Conservation (phyloP, 2,113 vertebrate genomes). For the Malurus cyaneus region DNA sequence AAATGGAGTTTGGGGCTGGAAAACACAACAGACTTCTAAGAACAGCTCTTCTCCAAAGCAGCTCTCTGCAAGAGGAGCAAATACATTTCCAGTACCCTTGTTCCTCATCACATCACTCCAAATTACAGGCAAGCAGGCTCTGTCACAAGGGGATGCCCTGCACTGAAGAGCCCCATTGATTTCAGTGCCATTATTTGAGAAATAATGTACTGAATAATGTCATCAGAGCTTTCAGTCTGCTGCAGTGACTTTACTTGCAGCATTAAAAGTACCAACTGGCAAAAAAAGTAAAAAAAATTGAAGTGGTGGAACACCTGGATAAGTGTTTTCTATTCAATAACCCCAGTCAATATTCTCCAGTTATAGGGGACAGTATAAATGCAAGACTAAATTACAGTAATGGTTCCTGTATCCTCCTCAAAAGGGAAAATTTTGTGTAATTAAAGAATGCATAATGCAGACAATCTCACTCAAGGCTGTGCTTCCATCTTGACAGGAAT, state of each 20-base stretch:
- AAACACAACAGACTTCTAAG: not conserved
- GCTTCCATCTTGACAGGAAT: not conserved
- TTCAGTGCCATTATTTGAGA: not conserved
- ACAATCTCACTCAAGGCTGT: not conserved
- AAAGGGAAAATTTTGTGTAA: not conserved
- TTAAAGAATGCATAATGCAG: not conserved
- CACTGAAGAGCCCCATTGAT: not conserved
- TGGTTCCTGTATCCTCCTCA: not conserved
- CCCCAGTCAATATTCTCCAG: not conserved
- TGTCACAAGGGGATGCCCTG: not conserved
- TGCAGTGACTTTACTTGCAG: not conserved
- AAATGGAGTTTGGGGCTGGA: not conserved
- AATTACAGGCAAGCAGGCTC: not conserved
- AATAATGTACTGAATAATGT: not conserved
- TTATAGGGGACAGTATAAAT: not conserved
- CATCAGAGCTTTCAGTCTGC: not conserved
- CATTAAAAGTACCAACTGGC: not conserved
- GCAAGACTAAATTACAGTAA: not conserved
- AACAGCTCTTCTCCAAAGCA: not conserved
- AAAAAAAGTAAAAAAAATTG: not conserved
- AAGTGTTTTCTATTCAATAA: not conserved
- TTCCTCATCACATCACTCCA: not conserved
- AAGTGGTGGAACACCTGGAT: not conserved
- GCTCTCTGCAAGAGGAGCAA: not conserved
- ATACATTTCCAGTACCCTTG: not conserved